Evolutionary conservation across 2,888 invertebrate species (phyloP), one percentile per base, ranked within the genome.

Genomic region (Venusia cambrica): DNA sequence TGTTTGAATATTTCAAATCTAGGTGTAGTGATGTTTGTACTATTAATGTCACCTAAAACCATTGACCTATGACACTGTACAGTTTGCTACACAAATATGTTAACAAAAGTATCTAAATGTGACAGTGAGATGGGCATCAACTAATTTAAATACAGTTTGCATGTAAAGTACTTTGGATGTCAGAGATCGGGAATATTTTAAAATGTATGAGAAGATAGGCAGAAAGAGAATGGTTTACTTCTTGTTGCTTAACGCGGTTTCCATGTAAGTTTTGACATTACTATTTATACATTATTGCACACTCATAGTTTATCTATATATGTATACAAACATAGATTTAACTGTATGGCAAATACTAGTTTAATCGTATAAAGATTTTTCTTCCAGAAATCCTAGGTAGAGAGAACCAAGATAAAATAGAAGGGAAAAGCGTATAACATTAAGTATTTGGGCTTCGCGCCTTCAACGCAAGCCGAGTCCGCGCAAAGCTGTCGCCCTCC

Each of bases 71-170:
- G 62, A 64, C 61, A 53, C 17, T 17, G 31, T 22, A 47, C 51
- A 45, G 45, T 57, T 52, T 43, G 54, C 46, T 46, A 56, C 55
- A 62, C 59, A 67, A 61, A 66, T 64, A 62, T 54, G 55, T 62
- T 51, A 59, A 59, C 57, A 57, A 67, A 62, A 61, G 51, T 60
- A 60, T 60, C 57, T 60, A 55, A 61, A 56, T 59, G 50, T 52
- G 60, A 60, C 60, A 63, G 60, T 56, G 48, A 58, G 53, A 59
- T 56, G 57, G 51, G 37, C 42, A 40, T 63, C 64, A 51, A 68
- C 69, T 62, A 65, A 65, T 69, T 64, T 62, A 65, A 61, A 65
- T 63, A 56, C 60, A 35, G 59, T 57, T 60, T 58, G 55, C 54
- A 59, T 65, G 54, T 59, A 53, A 57, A 48, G 50, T 54, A 35